Evolutionary conservation across 2,797 vertebrate genomes (phyloP).

Genomic region (Lophotriccus pileatus): DNA sequence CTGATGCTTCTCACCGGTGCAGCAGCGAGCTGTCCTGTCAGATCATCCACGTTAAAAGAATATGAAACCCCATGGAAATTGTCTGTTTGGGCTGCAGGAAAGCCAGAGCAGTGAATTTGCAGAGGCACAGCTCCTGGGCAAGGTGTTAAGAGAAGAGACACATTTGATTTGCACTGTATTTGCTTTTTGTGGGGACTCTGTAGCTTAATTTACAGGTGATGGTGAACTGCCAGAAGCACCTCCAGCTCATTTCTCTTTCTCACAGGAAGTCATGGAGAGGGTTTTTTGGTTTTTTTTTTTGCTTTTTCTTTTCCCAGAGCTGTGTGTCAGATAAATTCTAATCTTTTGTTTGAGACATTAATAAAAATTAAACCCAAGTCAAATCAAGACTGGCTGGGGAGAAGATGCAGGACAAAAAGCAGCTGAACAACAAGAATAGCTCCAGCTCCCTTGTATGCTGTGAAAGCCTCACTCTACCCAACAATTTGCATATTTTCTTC

Average conservation of each 20-base stretch:
- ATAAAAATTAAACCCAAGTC: background rate
- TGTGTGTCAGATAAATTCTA: background rate
- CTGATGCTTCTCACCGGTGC: background rate
- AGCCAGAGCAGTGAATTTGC: background rate
- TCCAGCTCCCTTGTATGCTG: background rate
- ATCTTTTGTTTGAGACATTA: background rate
- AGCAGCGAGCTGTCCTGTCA: background rate
- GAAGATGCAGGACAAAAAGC: background rate
- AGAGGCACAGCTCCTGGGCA: background rate
- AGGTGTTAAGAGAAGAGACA: background rate
- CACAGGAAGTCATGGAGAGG: background rate
- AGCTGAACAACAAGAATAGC: background rate
- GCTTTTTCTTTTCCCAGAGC: background rate
- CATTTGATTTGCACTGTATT: background rate
- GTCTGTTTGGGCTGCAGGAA: background rate
- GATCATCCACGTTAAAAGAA: background rate
- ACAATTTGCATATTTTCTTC: background rate
- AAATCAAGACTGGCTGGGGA: background rate
- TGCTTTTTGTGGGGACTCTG: background rate
- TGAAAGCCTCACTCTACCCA: background rate
- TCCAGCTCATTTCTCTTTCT: background rate
- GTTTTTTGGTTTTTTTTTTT: accelerated
- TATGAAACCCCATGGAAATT: accelerated
- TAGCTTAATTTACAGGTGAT: background rate
- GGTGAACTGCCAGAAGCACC: background rate